A percentile compares a stretch with the other conserved stretches of the same genome.
These are phyloP conservation scores for Danio kyathit DNA, from an alignment of 2,797 vertebrate genomes.

Conservation along the genomic window DNA sequence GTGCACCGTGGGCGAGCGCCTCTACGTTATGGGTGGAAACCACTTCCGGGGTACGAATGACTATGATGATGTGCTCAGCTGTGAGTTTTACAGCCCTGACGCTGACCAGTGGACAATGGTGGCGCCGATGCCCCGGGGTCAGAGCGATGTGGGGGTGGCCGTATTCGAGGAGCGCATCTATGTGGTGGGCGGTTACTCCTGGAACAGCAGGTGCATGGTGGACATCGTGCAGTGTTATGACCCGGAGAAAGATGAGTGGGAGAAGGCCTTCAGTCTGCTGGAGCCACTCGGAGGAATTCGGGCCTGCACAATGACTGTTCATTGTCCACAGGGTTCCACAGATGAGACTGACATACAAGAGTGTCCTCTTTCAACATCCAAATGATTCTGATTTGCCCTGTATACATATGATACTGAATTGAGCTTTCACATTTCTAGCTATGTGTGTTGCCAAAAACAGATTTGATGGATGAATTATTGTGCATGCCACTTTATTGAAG, in stretches of 20 bases:
- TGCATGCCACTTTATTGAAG: neutral
- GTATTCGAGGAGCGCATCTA: slow-evolving; percentile 81
- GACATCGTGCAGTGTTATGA: slow-evolving; percentile 85
- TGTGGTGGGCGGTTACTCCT: slow-evolving; percentile 86
- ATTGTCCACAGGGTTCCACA: slow-evolving; percentile 75
- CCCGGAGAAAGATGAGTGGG: slow-evolving; percentile 78
- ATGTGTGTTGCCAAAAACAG: neutral
- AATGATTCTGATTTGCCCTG: slow-evolving; percentile 48
- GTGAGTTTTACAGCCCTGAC: slow-evolving; percentile 81
- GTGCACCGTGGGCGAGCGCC: slow-evolving; percentile 80
- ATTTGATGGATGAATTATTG: neutral
- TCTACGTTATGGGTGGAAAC: slow-evolving; percentile 86
- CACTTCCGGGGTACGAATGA: slow-evolving; percentile 83
- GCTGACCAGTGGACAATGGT: slow-evolving; percentile 82
- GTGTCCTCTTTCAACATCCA: slow-evolving; percentile 73
- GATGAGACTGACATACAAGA: slow-evolving; percentile 79
- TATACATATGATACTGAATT: neutral
- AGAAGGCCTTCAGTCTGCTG: slow-evolving; percentile 80
- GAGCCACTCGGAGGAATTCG: slow-evolving; percentile 86
- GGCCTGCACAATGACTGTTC: slow-evolving; percentile 84
- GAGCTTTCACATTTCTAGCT: neutral
- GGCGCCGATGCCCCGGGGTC: slow-evolving; percentile 81
- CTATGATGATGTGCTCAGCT: slow-evolving; percentile 84
- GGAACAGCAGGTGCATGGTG: slow-evolving; percentile 87
- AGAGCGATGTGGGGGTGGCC: slow-evolving; percentile 83